Evolutionary conservation across 2,888 invertebrate species (phyloP), one percentile per base, ranked within the genome.

Genomic region (Physocephala rufipes): DNA sequence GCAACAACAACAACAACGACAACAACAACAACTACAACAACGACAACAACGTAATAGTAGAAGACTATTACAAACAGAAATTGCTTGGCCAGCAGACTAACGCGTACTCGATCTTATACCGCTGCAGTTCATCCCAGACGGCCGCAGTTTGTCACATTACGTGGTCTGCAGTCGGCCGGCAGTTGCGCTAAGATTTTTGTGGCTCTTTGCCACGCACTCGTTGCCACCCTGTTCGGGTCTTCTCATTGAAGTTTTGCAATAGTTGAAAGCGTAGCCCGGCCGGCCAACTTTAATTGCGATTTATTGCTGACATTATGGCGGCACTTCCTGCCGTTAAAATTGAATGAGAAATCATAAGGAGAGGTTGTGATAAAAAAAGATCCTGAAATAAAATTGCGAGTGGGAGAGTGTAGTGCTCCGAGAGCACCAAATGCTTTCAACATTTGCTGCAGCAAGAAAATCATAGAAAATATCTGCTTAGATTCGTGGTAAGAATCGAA

Each of bases 201-300:
- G 68, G 68, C 68, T 47, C 24, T 49, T 53, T 68, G 68, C 62
- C 68, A 68, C 68, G 62, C 21, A 21, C 47, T 45, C 19, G 2
- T 21, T 59, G 24, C 24, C 47, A 24, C 21, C 13, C 21, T 7
- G 19, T 63, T 45, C 49, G 19, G 30, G 15, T 36, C 21, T 13
- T 2, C 53, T 24, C n/a, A 47, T 61, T 51, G 49, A 24, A 62
- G 62, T 36, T 68, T 62, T 68, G 66, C 26, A 28, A 24, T 51
- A 36, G 68, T 30, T 24, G 63, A 63, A 43, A 24, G 63, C 70
- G 61, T 26, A 36, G 69, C 49, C 28, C 30, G 62, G 36, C 19
- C 30, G 62, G 63, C 62, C 30, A 64, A 70, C 64, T 70, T 70
- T 64, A 70, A 64, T 64, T 70, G 70, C 64, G 70, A 70, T 70